phyloP scores from a whole-genome alignment of 2,113 vertebrate species.

The Desmodus rotundus region DNA sequence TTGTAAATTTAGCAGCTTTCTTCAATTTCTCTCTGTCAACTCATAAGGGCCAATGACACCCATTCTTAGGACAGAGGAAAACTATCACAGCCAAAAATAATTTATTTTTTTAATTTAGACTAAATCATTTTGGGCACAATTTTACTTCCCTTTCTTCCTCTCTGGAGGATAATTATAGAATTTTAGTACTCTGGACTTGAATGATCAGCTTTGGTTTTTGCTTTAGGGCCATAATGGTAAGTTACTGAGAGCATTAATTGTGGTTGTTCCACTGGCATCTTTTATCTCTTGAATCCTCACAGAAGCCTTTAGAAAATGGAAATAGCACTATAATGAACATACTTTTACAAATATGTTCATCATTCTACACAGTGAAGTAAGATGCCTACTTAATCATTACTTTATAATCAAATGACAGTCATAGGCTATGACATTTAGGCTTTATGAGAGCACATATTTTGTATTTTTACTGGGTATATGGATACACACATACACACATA shows the following conservation, averaged over 20 bases:
- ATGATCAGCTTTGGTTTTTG: constrained; percentile 47
- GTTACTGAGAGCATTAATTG: neutral
- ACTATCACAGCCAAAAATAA: constrained; percentile 19
- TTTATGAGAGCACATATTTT: neutral
- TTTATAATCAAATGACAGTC: neutral
- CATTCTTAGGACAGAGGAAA: constrained; percentile 55
- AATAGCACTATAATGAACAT: neutral
- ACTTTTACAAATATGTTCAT: neutral
- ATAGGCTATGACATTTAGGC: neutral
- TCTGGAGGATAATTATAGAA: constrained; percentile 27
- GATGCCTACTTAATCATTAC: neutral
- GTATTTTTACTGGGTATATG: neutral
- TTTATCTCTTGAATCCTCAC: constrained; percentile 6
- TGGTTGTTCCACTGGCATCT: neutral
- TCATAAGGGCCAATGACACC: constrained; percentile 8
- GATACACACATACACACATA: neutral
- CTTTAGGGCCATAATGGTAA: neutral
- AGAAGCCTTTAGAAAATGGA: neutral
- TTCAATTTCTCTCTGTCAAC: constrained; percentile 19
- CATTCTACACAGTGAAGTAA: neutral
- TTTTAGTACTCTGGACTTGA: neutral
- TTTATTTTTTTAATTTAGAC: constrained; percentile 29
- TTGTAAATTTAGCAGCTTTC: constrained; percentile 61
- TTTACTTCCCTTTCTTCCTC: constrained; percentile 40
- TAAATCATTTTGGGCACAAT: constrained; percentile 35